Evolutionary conservation across 2,797 vertebrate species (phyloP), one percentile per base, ranked within the genome.

Genomic region (Channa striata): DNA sequence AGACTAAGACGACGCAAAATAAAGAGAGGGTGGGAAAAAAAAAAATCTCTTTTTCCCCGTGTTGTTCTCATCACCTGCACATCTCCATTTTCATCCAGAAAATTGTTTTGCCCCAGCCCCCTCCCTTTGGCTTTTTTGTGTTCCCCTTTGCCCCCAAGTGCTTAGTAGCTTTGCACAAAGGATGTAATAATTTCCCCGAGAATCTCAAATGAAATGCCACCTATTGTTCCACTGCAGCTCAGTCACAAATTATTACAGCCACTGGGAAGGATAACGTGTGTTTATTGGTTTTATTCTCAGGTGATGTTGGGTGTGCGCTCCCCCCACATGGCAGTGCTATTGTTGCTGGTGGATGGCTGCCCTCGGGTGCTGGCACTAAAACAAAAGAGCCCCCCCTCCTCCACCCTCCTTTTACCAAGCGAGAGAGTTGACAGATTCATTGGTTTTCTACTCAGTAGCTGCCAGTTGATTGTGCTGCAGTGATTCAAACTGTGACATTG

Each of bases 401-500:
- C 2, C 2, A n/a, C n/a, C 4, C 11, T 60, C 42, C 21, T 64
- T 68, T 80, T 68, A 77, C 77, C 63, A 42, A 50, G 25, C 71
- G 16, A 64, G 51, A 2, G 72, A 83, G 68, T 60, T 82, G 81
- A 89, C 88, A 88, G 83, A 82, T 84, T 84, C 84, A 89, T 86
- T 83, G 85, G 81, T 71, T 87, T 83, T 81, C 83, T 70, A 74
- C 87, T 83, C 82, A 74, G 69, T 78, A n/a, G 84, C 83, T 85
- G 78, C 83, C 83, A 87, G 81, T 86, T 85, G 82, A 89, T 90
- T 86, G 87, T 89, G 8, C 78, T 79, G 88, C 84, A 68, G 81
- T 90, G 83, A 89, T 84, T 87, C 87, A 87, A 69, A 83, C 88
- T 79, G 82, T 89, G 89, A 83, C 90, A 87, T 81, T 90, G 89